Conservation (phyloP, 2,888 invertebrate species). For the Pinctada fucata region DNA sequence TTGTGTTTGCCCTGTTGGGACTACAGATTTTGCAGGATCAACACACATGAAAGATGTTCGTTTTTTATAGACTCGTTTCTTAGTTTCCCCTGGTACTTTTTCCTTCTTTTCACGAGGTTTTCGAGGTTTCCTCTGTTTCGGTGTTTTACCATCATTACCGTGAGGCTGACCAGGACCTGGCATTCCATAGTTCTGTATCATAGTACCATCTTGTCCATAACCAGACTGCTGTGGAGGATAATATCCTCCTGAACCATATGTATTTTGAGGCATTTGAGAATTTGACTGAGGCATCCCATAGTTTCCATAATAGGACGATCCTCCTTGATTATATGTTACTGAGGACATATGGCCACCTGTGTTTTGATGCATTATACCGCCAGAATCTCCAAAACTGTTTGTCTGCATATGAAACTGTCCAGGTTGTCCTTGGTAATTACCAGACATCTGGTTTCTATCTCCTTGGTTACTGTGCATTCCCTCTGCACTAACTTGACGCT, state of each 20-base stretch:
- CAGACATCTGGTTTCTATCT: too few relatives aligned
- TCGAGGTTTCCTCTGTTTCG: constrained; percentile 1
- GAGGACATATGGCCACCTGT: neutral
- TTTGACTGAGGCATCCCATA: neutral
- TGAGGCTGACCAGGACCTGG: neutral
- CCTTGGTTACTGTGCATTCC: neutral
- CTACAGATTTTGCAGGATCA: neutral
- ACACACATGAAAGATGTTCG: neutral
- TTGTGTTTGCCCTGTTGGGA: neutral
- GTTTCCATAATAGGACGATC: neutral
- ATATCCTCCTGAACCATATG: too few relatives aligned
- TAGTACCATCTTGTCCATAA: neutral
- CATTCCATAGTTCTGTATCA: neutral
- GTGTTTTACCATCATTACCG: neutral
- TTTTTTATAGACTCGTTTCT: too few relatives aligned
- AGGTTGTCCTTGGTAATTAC: neutral
- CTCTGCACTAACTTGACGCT: neutral
- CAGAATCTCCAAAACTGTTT: neutral
- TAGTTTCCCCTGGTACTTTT: neutral
- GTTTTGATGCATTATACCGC: neutral
- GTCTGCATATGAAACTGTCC: neutral
- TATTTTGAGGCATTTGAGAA: neutral
- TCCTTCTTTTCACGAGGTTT: constrained; percentile 5
- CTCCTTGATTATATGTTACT: neutral
- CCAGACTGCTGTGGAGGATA: too few relatives aligned